Conservation (phyloP, 1,140 invertebrate genomes). For the Drosophila tristis region DNA sequence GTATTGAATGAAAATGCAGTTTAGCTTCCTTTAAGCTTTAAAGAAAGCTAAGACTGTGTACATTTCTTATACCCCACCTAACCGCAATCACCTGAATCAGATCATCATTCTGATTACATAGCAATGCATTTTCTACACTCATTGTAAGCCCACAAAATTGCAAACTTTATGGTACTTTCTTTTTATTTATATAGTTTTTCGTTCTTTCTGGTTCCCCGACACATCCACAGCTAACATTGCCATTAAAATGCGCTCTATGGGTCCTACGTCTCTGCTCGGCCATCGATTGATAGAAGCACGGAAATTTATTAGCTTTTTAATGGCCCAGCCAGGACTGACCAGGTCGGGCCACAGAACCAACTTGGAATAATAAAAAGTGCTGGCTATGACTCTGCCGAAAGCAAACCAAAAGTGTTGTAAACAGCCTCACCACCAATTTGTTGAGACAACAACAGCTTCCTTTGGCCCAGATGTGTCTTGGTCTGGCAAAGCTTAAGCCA, state of each 20-base stretch:
- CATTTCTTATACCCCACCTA: too few species aligned
- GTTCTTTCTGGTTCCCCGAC: slow-evolving; percentile 4
- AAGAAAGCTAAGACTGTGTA: neutral
- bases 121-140: slow-evolving; percentile 15
- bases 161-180: neutral
- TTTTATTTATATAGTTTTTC: slow-evolving; percentile 19
- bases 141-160: slow-evolving; percentile 15
- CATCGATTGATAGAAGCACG: slow-evolving; percentile 61
- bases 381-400: slow-evolving; percentile 11
- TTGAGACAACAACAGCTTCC: slow-evolving; percentile 25
- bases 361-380: slow-evolving; percentile 10
- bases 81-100: neutral
- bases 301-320: slow-evolving; percentile 66
- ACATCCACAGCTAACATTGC: slow-evolving; percentile 15
- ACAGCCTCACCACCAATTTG: slow-evolving; percentile 45
- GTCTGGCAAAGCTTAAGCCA: slow-evolving; percentile 15
- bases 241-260: slow-evolving; percentile 61
- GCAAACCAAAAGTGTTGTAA: slow-evolving; percentile 36
- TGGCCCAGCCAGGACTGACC: slow-evolving; percentile 22
- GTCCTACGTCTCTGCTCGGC: slow-evolving; percentile 22
- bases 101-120: slow-evolving; percentile 29
- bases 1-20: slow-evolving; percentile 2
- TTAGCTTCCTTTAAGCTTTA: slow-evolving; percentile 9
- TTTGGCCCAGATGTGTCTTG: slow-evolving; percentile 1
- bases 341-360: slow-evolving; percentile 8